Evolutionary conservation across 2,888 invertebrate genomes (phyloP).

Genomic region (Neoscelio sp.): DNA sequence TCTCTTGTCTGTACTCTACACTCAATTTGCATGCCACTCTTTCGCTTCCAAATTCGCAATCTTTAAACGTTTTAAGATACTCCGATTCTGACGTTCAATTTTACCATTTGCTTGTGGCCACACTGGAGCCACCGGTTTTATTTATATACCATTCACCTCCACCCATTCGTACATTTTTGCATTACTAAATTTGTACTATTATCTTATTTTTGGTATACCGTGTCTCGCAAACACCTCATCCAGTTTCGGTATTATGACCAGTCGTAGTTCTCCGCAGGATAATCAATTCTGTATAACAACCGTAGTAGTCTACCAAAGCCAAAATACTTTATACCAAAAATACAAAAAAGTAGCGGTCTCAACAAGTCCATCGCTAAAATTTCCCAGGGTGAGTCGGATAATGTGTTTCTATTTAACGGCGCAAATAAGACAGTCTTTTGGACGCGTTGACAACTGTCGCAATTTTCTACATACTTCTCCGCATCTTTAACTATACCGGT

Average conservation of each 20-base stretch:
- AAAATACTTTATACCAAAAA: conserved; percentile 52
- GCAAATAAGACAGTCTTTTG: conserved; percentile 2
- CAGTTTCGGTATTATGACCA: conserved; percentile 59
- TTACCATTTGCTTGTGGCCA: conserved; percentile 45
- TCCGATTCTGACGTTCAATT: conserved; percentile 45
- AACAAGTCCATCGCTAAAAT: conserved; percentile 66
- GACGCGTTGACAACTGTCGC: conserved; percentile 63
- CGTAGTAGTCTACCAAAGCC: conserved; percentile 67
- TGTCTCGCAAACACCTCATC: conserved; percentile 70
- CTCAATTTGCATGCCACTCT: conserved; percentile 31
- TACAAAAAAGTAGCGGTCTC: conserved; percentile 63
- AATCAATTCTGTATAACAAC: conserved; percentile 58
- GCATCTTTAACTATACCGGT: conserved; percentile 62
- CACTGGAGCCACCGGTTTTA: conserved; percentile 61
- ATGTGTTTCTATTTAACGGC: background rate
- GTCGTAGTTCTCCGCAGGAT: conserved; percentile 58
- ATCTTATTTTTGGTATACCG: conserved; percentile 67
- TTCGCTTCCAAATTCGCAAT: conserved; percentile 34
- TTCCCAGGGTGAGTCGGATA: conserved; percentile 57
- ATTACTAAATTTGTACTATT: conserved; percentile 62
- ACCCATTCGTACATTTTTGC: conserved; percentile 59
- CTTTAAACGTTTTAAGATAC: conserved; percentile 39
- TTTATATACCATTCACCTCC: too few relatives aligned
- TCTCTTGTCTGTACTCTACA: conserved; percentile 14
- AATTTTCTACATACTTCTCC: conserved; percentile 57